Evolutionary conservation across 1,140 invertebrate species (phyloP).

Genomic region (Euschistus heros): DNA sequence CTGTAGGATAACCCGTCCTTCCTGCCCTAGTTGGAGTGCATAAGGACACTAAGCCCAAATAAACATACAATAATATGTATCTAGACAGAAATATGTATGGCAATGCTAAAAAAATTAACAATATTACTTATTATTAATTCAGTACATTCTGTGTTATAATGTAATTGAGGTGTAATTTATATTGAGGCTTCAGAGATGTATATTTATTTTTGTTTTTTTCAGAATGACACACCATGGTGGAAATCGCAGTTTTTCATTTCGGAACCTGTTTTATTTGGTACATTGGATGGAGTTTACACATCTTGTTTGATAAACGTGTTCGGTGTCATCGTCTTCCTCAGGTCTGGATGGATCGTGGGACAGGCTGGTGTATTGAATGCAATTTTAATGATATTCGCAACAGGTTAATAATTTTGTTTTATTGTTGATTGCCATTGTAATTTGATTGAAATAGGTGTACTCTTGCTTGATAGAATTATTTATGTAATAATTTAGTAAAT

Average conservation of each 20-base stretch:
- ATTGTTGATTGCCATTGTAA: not conserved
- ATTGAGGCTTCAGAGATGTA: too few relatives aligned
- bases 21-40: too few relatives aligned
- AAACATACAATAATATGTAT: too few relatives aligned
- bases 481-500: not conserved
- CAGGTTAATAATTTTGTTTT: constrained; percentile 43
- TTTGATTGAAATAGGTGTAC: too few relatives aligned
- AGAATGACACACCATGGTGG: constrained; percentile 79
- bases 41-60: too few relatives aligned
- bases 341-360: constrained; percentile 94
- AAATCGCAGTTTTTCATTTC: constrained; percentile 88
- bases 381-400: constrained; percentile 75
- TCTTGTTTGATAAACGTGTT: constrained; percentile 92
- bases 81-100: too few relatives aligned
- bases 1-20: too few relatives aligned
- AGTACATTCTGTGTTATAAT: too few relatives aligned
- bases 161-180: too few relatives aligned
- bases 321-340: constrained; percentile 90
- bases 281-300: constrained; percentile 95
- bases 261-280: constrained; percentile 88
- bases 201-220: constrained; percentile 32
- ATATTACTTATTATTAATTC: too few relatives aligned
- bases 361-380: constrained; percentile 85
- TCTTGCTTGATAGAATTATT: not conserved
- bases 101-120: too few relatives aligned